These are phyloP conservation scores for Nomada ruficornis DNA, from an alignment of 2,888 invertebrate genomes.

Conservation along the genomic window DNA sequence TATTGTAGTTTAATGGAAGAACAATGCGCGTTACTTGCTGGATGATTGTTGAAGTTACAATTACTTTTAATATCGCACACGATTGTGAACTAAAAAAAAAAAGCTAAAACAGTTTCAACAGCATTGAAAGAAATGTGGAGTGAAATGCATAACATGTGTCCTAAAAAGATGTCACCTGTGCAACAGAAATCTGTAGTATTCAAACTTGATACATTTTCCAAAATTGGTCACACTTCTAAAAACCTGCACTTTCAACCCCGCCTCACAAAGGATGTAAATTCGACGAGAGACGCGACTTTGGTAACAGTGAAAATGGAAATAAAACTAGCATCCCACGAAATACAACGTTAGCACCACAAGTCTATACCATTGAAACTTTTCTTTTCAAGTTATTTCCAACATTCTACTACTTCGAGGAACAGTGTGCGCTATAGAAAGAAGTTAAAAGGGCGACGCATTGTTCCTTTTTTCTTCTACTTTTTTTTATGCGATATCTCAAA, in stretches of 20 bases:
- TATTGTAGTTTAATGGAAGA: no score
- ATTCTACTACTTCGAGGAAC: background rate
- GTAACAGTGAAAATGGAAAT: background rate
- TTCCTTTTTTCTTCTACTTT: background rate
- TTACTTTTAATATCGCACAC: background rate
- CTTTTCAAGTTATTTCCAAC: background rate
- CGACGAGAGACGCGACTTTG: background rate
- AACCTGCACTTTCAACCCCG: background rate
- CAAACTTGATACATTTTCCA: background rate
- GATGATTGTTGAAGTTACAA: background rate
- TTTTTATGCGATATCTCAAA: background rate
- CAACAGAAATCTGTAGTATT: background rate
- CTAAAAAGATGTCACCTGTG: background rate
- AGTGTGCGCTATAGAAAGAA: background rate
- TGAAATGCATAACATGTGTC: background rate
- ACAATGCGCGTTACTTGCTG: no score
- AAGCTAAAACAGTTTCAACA: background rate
- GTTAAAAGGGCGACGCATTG: background rate
- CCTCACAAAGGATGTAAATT: background rate
- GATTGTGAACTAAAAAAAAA: background rate
- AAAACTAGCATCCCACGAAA: background rate
- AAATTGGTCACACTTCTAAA: slow-evolving; percentile 2
- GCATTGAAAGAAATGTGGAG: background rate
- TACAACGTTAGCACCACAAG: background rate
- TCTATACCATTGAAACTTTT: background rate